Evolutionary conservation across 2,888 invertebrate genomes (phyloP), one percentile per base, ranked within the genome.

Genomic region (Oligia latruncula): DNA sequence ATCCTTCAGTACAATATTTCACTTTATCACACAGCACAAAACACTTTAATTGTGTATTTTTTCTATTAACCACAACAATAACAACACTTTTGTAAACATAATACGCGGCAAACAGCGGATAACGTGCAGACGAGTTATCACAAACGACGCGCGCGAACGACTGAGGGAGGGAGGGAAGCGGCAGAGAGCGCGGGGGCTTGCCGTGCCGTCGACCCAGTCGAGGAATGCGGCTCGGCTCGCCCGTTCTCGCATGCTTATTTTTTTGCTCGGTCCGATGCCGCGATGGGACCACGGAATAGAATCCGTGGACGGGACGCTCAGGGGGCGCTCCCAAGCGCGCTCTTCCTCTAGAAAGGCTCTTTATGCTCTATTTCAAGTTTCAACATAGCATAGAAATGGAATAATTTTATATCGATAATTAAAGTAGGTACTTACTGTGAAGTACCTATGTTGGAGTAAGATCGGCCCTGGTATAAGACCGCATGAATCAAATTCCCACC

Each of bases 221-320:
- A 93, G 95, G 96, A 96, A 96, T 96, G 96, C 94, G 95, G 94
- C 95, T 94, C 93, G 95, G 95, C 95, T 94, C 93, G 95, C 95
- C 93, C 93, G 95, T 95, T 95, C 94, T 94, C 93, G 94, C 93
- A 92, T 93, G 92, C 93, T 93, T 93, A 92, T 95, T 95, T 91
- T 95, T 95, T 95, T 94, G 92, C 92, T 92, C 90, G 90, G 91
- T 85, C 87, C 87, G 90, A 90, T 43, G 43, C 40, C 29, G 29
- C 29, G 40, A 8, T 91, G 92, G 92, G 40, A 71, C 71, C 40
- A 71, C 17, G 71, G 71, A 71, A 60, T 60, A 60, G 60, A 60
- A 71, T 71, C 60, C 40, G 60, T 43, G 11, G n/a, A 71, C 40
- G 71, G 60, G 93, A 91, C 91, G 91, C 90, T 79, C 89, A 90